Evolutionary conservation across 1,140 invertebrate species (phyloP).

Genomic region (Heliconius hermathena): DNA sequence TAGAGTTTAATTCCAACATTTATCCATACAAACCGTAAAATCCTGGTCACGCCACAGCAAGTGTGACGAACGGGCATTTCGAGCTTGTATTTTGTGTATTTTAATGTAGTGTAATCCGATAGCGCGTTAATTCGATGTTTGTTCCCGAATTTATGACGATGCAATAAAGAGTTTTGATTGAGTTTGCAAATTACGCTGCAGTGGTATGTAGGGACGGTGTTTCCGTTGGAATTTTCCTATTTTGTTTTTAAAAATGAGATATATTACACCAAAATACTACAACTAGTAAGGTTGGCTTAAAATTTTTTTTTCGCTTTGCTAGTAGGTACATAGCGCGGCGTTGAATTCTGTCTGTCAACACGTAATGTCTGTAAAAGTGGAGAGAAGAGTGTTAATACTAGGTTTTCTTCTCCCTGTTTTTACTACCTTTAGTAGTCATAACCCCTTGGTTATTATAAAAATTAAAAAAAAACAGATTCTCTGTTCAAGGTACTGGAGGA

Average conservation of each 20-base stretch:
- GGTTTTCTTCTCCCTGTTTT: too few species aligned
- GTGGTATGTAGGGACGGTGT: not conserved
- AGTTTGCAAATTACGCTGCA: slow-evolving; percentile 23
- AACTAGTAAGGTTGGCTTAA: too few species aligned
- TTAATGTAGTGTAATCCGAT: slow-evolving; percentile 32
- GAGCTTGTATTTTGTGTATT: slow-evolving; percentile 27
- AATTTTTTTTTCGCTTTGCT: too few species aligned
- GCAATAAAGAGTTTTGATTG: slow-evolving; percentile 30
- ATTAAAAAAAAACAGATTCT: too few species aligned
- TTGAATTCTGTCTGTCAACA: too few species aligned
- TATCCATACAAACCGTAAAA: not conserved
- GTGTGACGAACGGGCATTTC: slow-evolving; percentile 22
- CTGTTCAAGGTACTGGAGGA: too few species aligned
- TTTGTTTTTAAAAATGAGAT: not conserved
- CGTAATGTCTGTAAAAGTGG: too few species aligned
- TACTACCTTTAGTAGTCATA: too few species aligned
- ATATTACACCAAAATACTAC: too few species aligned
- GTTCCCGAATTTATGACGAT: slow-evolving; percentile 31
- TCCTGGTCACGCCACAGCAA: slow-evolving; percentile 1
- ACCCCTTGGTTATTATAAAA: too few species aligned
- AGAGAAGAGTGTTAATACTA: too few species aligned
- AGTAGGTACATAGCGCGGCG: too few species aligned
- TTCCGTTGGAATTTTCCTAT: not conserved
- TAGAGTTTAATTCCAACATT: not conserved
- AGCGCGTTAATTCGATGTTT: slow-evolving; percentile 32